Conservation (phyloP, 1,140 invertebrate species). For the Drosophila athabasca region DNA sequence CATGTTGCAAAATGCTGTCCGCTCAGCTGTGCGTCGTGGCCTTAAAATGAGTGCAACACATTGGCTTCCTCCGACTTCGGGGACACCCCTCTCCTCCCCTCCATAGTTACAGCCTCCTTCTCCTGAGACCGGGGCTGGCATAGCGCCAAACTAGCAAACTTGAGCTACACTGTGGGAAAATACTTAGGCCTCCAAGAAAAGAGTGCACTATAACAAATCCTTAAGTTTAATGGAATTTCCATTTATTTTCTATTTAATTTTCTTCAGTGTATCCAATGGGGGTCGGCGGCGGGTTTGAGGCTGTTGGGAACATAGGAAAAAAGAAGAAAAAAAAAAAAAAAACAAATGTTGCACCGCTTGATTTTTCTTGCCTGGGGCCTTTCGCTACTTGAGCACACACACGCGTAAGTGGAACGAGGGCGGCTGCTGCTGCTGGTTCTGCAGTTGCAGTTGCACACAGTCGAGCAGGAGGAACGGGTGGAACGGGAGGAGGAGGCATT, state of each 20-base stretch:
- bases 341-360: conserved; percentile 69
- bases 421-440: not conserved
- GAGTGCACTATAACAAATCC: too few species aligned
- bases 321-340: conserved; percentile 51
- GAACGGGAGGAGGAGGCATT: conserved; percentile 26
- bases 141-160: conserved; percentile 68
- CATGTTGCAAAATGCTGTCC: conserved; percentile 71
- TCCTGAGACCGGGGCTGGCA: conserved; percentile 49
- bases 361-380: conserved; percentile 72
- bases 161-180: conserved; percentile 33
- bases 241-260: too few species aligned
- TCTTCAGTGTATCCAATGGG: too few species aligned
- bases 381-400: conserved; percentile 78
- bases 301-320: conserved; percentile 11
- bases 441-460: too few species aligned
- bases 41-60: conserved; percentile 78
- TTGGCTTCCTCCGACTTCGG: conserved; percentile 49
- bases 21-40: conserved; percentile 64
- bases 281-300: too few species aligned
- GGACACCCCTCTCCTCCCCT: not conserved
- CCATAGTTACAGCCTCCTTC: not conserved
- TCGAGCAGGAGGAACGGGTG: too few species aligned
- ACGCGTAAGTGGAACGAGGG: conserved; percentile 36
- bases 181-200: too few species aligned
- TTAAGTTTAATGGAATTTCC: too few species aligned